Conservation (phyloP, 1,140 invertebrate genomes). For the Brachionus koreanus region DNA sequence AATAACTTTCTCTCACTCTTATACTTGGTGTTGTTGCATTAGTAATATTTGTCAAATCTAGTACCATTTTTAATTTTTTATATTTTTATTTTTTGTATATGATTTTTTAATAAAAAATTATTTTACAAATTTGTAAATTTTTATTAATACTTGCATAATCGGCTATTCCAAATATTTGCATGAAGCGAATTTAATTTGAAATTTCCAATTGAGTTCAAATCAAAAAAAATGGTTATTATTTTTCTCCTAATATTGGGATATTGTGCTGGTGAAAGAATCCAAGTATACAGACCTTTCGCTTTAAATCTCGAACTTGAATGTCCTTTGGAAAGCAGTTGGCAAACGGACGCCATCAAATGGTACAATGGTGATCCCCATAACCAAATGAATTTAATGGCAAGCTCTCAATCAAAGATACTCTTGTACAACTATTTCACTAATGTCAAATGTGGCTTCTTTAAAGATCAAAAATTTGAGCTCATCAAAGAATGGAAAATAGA, state of each 20-base stretch:
- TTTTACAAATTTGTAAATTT: background rate
- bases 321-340: background rate
- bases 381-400: background rate
- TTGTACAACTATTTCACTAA: background rate
- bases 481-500: slow-evolving; percentile 14
- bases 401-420: background rate
- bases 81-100: background rate
- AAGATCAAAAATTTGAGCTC: background rate
- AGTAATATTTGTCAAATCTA: slow-evolving; percentile 1
- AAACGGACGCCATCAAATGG: background rate
- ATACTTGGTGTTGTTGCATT: background rate
- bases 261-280: background rate
- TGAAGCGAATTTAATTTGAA: background rate
- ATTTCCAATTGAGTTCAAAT: background rate
- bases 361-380: background rate
- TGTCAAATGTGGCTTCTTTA: slow-evolving; percentile 10
- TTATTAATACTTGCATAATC: background rate
- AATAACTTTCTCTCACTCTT: background rate
- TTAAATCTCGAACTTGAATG: background rate
- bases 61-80: background rate
- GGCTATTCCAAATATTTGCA: background rate
- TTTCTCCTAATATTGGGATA: background rate
- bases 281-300: background rate
- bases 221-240: background rate
- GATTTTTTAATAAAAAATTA: background rate